phyloP scores from a whole-genome alignment of 1,140 invertebrate genomes.

The Pinna nobilis region DNA sequence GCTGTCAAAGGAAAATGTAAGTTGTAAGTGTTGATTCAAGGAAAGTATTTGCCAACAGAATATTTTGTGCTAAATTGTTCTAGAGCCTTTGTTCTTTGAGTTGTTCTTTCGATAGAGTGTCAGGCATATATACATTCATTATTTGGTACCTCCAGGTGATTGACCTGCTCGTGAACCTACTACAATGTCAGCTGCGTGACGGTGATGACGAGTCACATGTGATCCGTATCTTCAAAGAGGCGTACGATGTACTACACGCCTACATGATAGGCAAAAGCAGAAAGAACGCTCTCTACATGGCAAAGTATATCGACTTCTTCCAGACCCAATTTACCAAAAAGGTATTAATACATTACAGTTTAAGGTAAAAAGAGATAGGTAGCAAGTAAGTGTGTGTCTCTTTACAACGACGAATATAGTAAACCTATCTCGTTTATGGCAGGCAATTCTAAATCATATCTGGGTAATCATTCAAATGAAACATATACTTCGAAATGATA shows the following conservation, averaged over 20 bases:
- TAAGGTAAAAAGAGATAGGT: too few species aligned
- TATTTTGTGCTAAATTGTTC: too few species aligned
- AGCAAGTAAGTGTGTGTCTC: too few species aligned
- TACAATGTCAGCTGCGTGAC: conserved; percentile 68
- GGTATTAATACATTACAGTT: conserved; percentile 46
- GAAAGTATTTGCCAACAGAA: too few species aligned
- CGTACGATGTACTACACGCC: conserved; percentile 72
- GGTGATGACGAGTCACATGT: conserved; percentile 69
- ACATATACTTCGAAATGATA: too few species aligned
- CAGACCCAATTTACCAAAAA: conserved; percentile 73
- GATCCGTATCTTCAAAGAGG: conserved; percentile 69
- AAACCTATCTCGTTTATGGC: too few species aligned
- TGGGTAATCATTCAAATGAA: neutral
- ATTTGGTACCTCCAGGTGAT: conserved; percentile 65
- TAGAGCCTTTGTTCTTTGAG: too few species aligned
- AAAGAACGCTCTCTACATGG: conserved; percentile 75
- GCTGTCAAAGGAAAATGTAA: too few species aligned
- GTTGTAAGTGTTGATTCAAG: too few species aligned
- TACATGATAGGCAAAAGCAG: conserved; percentile 74
- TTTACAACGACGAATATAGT: too few species aligned
- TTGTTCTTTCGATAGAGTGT: too few species aligned
- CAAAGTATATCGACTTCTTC: conserved; percentile 76
- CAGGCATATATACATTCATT: neutral
- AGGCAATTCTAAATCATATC: neutral
- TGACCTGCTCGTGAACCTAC: conserved; percentile 71